phyloP scores from a whole-genome alignment of 2,888 invertebrate genomes.

The Tenthredo distinguenda region DNA sequence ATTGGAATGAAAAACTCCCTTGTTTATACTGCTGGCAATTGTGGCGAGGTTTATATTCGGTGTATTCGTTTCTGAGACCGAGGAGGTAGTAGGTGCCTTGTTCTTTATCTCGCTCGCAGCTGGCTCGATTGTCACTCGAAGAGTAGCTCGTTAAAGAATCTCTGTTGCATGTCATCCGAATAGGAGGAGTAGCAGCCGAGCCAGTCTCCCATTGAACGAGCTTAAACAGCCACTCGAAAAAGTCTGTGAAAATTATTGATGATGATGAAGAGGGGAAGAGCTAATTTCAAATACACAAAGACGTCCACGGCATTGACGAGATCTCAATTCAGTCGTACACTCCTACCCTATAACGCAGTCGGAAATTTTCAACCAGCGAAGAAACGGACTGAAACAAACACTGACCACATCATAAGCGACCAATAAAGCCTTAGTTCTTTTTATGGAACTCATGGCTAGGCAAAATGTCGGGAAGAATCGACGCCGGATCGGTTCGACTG shows the following conservation, averaged over 20 bases:
- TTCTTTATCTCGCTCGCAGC: slow-evolving; percentile 16
- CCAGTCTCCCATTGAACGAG: not conserved
- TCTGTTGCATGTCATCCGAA: slow-evolving; percentile 14
- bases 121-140: slow-evolving; percentile 41
- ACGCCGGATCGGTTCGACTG: not conserved
- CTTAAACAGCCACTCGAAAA: slow-evolving; percentile 9
- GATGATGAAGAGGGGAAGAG: not conserved
- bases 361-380: too few species aligned
- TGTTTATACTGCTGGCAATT: not conserved
- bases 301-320: not conserved
- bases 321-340: not conserved
- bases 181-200: not conserved
- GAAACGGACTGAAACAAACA: not conserved
- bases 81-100: slow-evolving; percentile 17
- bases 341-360: too few species aligned
- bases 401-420: not conserved
- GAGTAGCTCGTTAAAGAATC: slow-evolving; percentile 36
- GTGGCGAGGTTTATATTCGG: not conserved
- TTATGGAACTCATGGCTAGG: not conserved
- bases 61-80: not conserved
- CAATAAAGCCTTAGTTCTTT: not conserved
- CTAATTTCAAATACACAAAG: not conserved
- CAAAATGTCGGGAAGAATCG: slow-evolving; percentile 1
- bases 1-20: not conserved
- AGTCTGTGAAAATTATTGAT: not conserved